These are phyloP conservation scores for Seira sanloemensis DNA, from an alignment of 2,888 invertebrate species.

Conservation along the genomic window DNA sequence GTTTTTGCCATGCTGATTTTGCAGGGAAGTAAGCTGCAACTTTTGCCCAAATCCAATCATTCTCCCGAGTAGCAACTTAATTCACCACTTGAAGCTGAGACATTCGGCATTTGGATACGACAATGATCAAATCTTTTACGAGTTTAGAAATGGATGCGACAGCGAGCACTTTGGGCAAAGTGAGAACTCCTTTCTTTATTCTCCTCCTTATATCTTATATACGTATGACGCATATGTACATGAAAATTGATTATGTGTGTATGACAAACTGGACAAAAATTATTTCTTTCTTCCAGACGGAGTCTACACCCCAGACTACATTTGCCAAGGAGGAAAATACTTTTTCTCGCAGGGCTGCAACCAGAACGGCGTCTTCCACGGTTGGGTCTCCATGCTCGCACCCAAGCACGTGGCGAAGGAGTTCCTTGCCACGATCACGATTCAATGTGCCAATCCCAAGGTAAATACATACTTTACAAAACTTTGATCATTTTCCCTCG, in stretches of 20 bases:
- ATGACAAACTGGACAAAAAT: no score
- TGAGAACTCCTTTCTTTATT: no score
- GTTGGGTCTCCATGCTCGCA: slow-evolving; percentile 64
- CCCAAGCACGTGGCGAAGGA: slow-evolving; percentile 62
- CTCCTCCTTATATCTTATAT: no score
- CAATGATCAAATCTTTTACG: slow-evolving; percentile 64
- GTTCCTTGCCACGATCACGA: slow-evolving; percentile 54
- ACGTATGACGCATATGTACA: no score
- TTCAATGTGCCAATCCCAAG: slow-evolving; percentile 58
- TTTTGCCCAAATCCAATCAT: slow-evolving; percentile 65
- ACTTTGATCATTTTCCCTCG: neutral
- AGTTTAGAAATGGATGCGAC: slow-evolving; percentile 66
- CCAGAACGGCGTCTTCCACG: slow-evolving; percentile 63
- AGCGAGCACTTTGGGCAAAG: slow-evolving; percentile 66
- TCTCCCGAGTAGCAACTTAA: slow-evolving; percentile 45
- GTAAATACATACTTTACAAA: slow-evolving; percentile 14
- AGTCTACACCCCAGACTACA: slow-evolving; percentile 63
- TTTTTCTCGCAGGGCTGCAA: slow-evolving; percentile 67
- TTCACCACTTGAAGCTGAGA: slow-evolving; percentile 59
- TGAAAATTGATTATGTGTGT: no score
- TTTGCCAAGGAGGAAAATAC: slow-evolving; percentile 61
- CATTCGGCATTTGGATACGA: slow-evolving; percentile 66
- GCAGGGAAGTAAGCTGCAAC: slow-evolving; percentile 65
- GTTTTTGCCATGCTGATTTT: no score
- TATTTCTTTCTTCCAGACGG: slow-evolving; percentile 47